A percentile compares a stretch with the other conserved stretches of the same genome.
Evolutionary conservation across 2,888 invertebrate species (phyloP).

Genomic region (Andrena chrysosceles): DNA sequence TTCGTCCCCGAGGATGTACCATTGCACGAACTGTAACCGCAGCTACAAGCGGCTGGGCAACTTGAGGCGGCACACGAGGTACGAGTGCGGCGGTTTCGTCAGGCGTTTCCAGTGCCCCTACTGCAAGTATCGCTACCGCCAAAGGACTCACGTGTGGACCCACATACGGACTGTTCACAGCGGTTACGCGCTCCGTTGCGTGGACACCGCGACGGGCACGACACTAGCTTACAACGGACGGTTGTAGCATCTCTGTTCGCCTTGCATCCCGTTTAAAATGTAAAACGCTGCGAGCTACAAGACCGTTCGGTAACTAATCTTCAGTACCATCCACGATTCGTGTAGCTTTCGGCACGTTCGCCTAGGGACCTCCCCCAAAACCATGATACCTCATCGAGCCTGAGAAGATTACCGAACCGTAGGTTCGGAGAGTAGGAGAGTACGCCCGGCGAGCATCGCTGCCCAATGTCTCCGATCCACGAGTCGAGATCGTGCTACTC

Average conservation of each 20-base stretch:
- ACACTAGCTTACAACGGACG: slow-evolving; percentile 72
- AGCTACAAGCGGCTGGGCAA: slow-evolving; percentile 88
- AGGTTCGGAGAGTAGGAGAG: too few species aligned
- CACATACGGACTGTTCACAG: slow-evolving; percentile 81
- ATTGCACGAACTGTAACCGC: slow-evolving; percentile 87
- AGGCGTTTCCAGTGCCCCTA: slow-evolving; percentile 83
- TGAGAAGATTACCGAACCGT: slow-evolving; percentile 1
- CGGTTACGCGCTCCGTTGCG: slow-evolving; percentile 78
- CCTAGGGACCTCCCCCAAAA: too few species aligned
- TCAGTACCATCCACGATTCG: too few species aligned
- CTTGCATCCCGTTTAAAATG: too few species aligned
- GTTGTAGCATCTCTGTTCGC: slow-evolving; percentile 29
- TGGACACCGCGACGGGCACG: slow-evolving; percentile 79
- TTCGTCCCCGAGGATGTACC: slow-evolving; percentile 68
- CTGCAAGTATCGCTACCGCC: slow-evolving; percentile 81
- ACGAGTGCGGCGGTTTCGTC: slow-evolving; percentile 82
- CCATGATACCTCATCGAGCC: background rate
- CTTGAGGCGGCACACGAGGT: slow-evolving; percentile 86
- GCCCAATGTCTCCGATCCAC: background rate
- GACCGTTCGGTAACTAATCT: too few species aligned
- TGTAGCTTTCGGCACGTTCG: too few species aligned
- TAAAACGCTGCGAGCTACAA: too few species aligned
- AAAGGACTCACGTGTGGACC: slow-evolving; percentile 82
- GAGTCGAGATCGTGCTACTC: background rate
- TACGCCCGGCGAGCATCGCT: background rate